Percentiles rank a stretch among this genome's conserved stretches.
These are phyloP conservation scores for Nerophis ophidion DNA, from an alignment of 2,113 vertebrate species.

Conservation along the genomic window DNA sequence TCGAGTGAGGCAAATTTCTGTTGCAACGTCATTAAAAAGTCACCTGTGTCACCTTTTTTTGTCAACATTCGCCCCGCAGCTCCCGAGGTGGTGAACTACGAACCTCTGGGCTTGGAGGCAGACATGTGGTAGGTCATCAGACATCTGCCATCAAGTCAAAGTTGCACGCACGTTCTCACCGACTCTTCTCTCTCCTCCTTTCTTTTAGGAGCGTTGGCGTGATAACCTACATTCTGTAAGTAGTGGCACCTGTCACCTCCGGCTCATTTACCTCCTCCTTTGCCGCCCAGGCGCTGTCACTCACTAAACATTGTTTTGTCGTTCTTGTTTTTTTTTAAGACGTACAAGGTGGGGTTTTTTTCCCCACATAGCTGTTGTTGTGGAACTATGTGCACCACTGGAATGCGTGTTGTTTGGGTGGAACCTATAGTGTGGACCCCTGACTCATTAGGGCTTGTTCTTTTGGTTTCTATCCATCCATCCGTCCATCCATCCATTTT, in stretches of 20 bases:
- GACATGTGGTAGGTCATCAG: constrained; percentile 92
- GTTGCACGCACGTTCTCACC: not conserved
- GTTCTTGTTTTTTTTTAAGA: too few species aligned
- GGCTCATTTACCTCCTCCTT: too few species aligned
- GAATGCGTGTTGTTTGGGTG: too few species aligned
- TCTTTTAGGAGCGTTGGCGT: constrained; percentile 61
- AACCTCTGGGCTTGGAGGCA: constrained; percentile 92
- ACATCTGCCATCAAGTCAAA: constrained; percentile 16
- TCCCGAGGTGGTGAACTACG: constrained; percentile 98
- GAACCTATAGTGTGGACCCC: too few species aligned
- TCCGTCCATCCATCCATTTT: too few species aligned
- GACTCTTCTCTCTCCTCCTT: constrained; percentile 5
- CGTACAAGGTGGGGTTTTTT: not conserved
- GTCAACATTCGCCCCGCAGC: constrained; percentile 66
- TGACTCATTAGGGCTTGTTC: too few species aligned
- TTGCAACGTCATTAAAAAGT: too few species aligned
- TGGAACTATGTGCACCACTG: too few species aligned
- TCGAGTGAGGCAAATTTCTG: too few species aligned
- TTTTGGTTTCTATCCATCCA: too few species aligned
- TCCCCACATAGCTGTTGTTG: too few species aligned
- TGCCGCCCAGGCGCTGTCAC: not conserved
- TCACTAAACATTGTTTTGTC: not conserved
- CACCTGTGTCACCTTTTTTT: too few species aligned
- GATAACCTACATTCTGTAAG: constrained; percentile 72
- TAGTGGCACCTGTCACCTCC: constrained; percentile 21